phyloP scores from a whole-genome alignment of 2,888 invertebrate species.

The Drosophila mayaguana region DNA sequence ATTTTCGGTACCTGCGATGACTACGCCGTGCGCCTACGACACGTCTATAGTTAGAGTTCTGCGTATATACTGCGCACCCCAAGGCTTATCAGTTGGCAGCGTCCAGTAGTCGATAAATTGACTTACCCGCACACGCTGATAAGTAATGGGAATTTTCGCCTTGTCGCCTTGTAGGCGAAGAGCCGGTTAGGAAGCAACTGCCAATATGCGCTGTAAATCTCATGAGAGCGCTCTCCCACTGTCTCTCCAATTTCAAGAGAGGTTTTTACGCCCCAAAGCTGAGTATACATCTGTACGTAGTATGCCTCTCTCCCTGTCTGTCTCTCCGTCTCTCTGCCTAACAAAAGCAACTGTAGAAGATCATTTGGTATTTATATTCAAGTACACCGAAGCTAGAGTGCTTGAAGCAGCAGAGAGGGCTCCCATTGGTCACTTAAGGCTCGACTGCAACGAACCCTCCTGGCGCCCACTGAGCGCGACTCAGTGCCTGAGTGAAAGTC shows the following conservation, averaged over 20 bases:
- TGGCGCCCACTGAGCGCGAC: too few relatives aligned
- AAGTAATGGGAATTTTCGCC: constrained; percentile 41
- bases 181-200: background rate
- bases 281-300: too few relatives aligned
- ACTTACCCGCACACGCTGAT: constrained; percentile 40
- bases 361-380: too few relatives aligned
- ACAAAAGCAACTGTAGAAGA: too few relatives aligned
- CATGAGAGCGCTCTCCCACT: background rate
- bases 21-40: constrained; percentile 49
- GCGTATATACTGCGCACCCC: constrained; percentile 10
- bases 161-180: constrained; percentile 16
- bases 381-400: too few relatives aligned
- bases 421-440: too few relatives aligned
- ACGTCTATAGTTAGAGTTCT: constrained; percentile 69
- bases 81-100: constrained; percentile 62
- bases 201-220: background rate
- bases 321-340: too few relatives aligned
- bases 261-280: too few relatives aligned
- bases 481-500: too few relatives aligned
- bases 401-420: too few relatives aligned
- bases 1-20: constrained; percentile 17
- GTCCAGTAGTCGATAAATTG: constrained; percentile 57
- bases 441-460: too few relatives aligned
- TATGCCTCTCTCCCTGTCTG: too few relatives aligned
- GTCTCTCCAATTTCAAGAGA: background rate